Base-by-base conservation (phyloP, 1,140 invertebrate genomes). In the Lethrus apterus region DNA sequence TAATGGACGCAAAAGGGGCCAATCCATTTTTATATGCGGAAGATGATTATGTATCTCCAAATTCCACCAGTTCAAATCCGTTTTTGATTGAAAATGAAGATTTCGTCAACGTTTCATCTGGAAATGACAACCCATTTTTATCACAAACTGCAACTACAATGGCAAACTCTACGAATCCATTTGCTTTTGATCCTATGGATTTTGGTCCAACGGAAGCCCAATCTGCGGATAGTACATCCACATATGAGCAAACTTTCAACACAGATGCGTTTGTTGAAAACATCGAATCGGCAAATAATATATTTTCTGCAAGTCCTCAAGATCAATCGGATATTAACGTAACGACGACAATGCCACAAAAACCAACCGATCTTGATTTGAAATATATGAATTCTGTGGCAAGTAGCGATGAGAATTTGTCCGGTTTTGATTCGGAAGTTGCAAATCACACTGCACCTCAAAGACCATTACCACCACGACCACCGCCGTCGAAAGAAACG, bases 11-110 rank as follows among this genome's bases (percentile, higher is more conserved):
- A 0, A 72, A 72, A 52, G 70, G 71, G 7, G 74, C 70, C 26
- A 89, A 89, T 72, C 84, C 85, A 11, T 89, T 89, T 64, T 66
- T 87, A 40, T 84, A 84, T 69, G 74, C 75, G 59, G 76, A 74
- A 47, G 82, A 84, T 54, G 76, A 78, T 23, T 71, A 75, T 53
- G 59, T 60, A 20, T 43, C 55, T 3, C 64, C 68, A 46, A 58
- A 58, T 3, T 61, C 71, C 9, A 59, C 69, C 5, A 66, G 63
- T 20, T 75, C 79, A 1, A 88, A 88, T 71, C 84, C 84, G 20
- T 88, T 88, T 60, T 75, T 87, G 29, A 76, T 80, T 54, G 74
- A 77, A 7, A 72, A 73, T 44, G 68, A 70, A 31, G 62, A 60
- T 13, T 55, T 48, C 20, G 23, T 59, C 4, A 59, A 71, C 35